Base-by-base conservation (phyloP, 2,113 vertebrate genomes). In the Pangasianodon hypophthalmus region DNA sequence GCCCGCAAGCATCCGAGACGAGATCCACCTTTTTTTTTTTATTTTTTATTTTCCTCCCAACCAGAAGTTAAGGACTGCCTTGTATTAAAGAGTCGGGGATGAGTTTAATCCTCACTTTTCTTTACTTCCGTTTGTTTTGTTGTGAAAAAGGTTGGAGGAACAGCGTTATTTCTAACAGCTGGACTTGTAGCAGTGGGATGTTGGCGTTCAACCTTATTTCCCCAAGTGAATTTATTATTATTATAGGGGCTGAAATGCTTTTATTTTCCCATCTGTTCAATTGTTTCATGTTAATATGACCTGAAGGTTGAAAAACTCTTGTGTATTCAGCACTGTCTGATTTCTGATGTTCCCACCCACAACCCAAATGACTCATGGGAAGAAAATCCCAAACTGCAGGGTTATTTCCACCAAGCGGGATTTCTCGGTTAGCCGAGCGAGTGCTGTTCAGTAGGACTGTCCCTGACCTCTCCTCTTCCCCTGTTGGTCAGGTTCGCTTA, bases 11-110 rank as follows among this genome's bases (percentile, higher is more conserved):
- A 0, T 58, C 32, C 19, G 10, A 24, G 10, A 26, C 58, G 24
- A 87, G 50, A 58, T 54, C 69, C 32, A 6, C 67, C 56, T 14
- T 6, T 71, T 1, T 37, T 71, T 37, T 37, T 37, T 41, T 18
- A 0, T 1, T 37, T 37, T 37, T 18, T 24, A 1, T 84, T 93
- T 90, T 93, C 91, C 91, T 81, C 93, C 85, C 64, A 91, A 54
- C 90, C 91, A 90, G 91, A 92, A 87, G 85, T 92, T 93, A 91
- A 90, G 10, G 83, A 93, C 94, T 94, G 94, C 93, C 88, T 94
- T 94, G 90, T 93, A 90, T 52, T 89, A 91, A 85, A 58, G 71
- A 71, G n/a, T 75, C 3, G 1, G 73, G 92, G 92, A 90, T 88
- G 92, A 89, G 69, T 50, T 88, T 75, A 89, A 88, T 92, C 58